Base-by-base conservation (phyloP, 2,797 vertebrate genomes). In the Meriones psammophilus region DNA sequence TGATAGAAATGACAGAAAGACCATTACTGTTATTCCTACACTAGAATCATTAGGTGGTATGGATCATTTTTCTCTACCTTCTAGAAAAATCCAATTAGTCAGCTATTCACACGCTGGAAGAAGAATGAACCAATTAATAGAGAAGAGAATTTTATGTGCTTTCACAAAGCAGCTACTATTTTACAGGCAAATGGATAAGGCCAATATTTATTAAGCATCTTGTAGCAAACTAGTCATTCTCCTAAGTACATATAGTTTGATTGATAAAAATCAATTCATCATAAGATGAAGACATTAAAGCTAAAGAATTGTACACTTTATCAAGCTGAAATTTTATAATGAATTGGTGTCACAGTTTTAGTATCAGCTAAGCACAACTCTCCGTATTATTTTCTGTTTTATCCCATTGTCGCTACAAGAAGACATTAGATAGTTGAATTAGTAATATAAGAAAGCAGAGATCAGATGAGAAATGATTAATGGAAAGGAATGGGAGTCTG, bases 201-300 rank as follows among this genome's bases (percentile, higher is more conserved):
- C 9, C 24, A 83, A 6, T 93, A 83, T 86, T 95, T 97, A 83
- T 79, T 71, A 96, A 92, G 20, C 26, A 60, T 79, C 0, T 83
- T 96, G 15, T 81, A 33, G 14, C 68, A 88, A 88, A 30, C 0
- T 84, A 87, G 14, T 15, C 17, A 91, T 89, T 92, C 91, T 33
- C 12, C n/a, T 80, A 60, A 85, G 4, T 71, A 50, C 30, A 58
- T 36, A 69, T 86, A 91, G 8, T 62, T 24, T 1, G 36, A 2
- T 39, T 20, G 12, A 39, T 91, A 4, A 89, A 84, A 87, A 68
- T 66, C 80, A 77, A 78, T 62, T 5, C 4, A 74, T 89, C 73
- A 83, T 64, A 54, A 81, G 26, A 84, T 69, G 18, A 85, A 85
- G 8, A 95, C 50, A 88, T 39, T 30, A 89, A 93, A 20, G 30